These are phyloP conservation scores for Patella vulgata DNA, from an alignment of 1,140 invertebrate genomes.

Conservation along the genomic window DNA sequence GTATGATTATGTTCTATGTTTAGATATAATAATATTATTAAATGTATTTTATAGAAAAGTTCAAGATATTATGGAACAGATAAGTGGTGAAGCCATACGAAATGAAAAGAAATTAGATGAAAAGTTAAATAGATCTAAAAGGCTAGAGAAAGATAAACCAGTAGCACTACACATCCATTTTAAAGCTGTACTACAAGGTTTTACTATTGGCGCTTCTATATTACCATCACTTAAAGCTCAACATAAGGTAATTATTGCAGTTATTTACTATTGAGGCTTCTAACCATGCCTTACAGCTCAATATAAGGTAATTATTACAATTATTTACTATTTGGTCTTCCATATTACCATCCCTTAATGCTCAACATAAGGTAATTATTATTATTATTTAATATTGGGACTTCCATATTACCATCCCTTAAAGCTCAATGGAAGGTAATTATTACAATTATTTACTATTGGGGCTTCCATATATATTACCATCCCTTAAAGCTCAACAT, in stretches of 20 bases:
- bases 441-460: too few relatives aligned
- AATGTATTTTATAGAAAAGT: constrained; percentile 21
- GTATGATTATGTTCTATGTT: too few relatives aligned
- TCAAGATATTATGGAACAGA: constrained; percentile 15
- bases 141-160: constrained; percentile 12
- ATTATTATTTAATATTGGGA: constrained; percentile 88
- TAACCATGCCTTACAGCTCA: constrained; percentile 92
- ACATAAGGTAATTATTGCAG: constrained; percentile 75
- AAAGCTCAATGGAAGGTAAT: constrained; percentile 85
- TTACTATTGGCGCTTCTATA: constrained; percentile 91
- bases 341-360: constrained; percentile 84
- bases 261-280: constrained; percentile 92
- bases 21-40: too few relatives aligned
- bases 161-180: constrained; percentile 62
- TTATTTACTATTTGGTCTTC: constrained; percentile 92
- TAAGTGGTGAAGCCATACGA: constrained; percentile 9
- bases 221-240: constrained; percentile 95
- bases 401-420: constrained; percentile 84
- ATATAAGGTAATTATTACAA: constrained; percentile 75
- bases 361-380: constrained; percentile 79
- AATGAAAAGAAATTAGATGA: constrained; percentile 7
- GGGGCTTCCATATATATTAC: constrained; percentile 86
- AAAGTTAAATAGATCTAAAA: constrained; percentile 4
- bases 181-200: constrained; percentile 73
- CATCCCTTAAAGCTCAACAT: constrained; percentile 95